Conservation (phyloP, 1,140 invertebrate species). For the Lordiphosa clarofinis region DNA sequence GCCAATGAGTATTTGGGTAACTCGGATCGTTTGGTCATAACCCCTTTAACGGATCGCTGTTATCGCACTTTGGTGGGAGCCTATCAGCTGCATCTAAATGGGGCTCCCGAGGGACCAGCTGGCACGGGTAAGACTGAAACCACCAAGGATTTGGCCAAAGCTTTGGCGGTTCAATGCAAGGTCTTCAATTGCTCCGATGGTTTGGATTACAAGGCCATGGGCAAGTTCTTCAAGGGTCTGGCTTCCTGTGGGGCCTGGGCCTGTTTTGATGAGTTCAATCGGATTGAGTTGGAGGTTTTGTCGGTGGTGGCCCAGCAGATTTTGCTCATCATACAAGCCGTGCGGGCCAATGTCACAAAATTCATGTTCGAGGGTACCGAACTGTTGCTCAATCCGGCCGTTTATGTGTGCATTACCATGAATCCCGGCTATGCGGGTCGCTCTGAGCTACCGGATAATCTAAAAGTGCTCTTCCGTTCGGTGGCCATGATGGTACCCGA, state of each 20-base stretch:
- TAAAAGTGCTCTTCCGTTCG: conserved; percentile 94
- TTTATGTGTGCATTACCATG: conserved; percentile 96
- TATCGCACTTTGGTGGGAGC: conserved; percentile 94
- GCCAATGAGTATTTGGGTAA: conserved; percentile 96
- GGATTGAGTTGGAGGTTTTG: conserved; percentile 94
- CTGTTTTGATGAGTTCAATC: conserved; percentile 97
- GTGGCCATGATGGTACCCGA: conserved; percentile 98
- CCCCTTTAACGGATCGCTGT: conserved; percentile 90
- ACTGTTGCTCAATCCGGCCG: conserved; percentile 88
- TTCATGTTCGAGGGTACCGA: conserved; percentile 94
- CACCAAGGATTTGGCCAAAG: conserved; percentile 93
- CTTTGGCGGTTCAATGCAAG: conserved; percentile 94
- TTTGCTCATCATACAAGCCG: conserved; percentile 89
- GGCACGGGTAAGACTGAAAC: conserved; percentile 95
- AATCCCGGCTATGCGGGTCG: conserved; percentile 93
- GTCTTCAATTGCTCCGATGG: conserved; percentile 97
- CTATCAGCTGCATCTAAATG: conserved; percentile 91
- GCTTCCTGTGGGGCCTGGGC: conserved; percentile 95
- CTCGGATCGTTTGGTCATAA: conserved; percentile 87
- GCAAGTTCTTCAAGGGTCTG: conserved; percentile 93
- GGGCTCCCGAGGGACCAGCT: conserved; percentile 93
- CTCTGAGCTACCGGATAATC: conserved; percentile 89
- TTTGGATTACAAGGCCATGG: conserved; percentile 96
- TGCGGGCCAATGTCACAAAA: conserved; percentile 85
- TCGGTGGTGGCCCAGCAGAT: conserved; percentile 93